Evolutionary conservation across 2,888 invertebrate species (phyloP).

Genomic region (Drosophila algonquin): DNA sequence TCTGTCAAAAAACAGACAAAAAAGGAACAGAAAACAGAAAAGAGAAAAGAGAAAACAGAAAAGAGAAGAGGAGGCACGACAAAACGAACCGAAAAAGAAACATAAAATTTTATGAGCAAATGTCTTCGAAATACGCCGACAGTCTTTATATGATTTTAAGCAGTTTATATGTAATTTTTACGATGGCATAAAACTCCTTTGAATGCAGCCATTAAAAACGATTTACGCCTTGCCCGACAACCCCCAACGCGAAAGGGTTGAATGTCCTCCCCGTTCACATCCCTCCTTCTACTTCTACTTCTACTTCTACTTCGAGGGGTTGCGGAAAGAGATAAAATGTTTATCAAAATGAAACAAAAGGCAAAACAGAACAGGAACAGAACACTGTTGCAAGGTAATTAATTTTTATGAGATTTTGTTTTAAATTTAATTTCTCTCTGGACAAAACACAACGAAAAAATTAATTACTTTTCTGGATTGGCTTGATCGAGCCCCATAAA

Average conservation of each 20-base stretch:
- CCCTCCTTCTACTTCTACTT: slow-evolving; percentile 14
- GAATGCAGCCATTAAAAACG: slow-evolving; percentile 78
- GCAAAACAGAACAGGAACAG: not conserved
- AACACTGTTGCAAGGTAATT: slow-evolving; percentile 60
- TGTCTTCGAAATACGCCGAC: slow-evolving; percentile 61
- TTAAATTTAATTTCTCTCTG: slow-evolving; percentile 33
- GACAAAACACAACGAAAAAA: slow-evolving; percentile 14
- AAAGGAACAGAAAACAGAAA: not conserved
- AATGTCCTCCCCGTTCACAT: slow-evolving; percentile 1
- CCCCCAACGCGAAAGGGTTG: slow-evolving; percentile 31
- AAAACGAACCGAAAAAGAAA: slow-evolving; percentile 57
- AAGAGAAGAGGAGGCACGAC: slow-evolving; percentile 14
- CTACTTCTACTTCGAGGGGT: slow-evolving; percentile 8
- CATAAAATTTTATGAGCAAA: slow-evolving; percentile 69
- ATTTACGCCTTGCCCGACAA: slow-evolving; percentile 65
- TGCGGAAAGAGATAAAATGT: slow-evolving; percentile 49
- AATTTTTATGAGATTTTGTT: slow-evolving; percentile 58
- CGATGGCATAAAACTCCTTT: slow-evolving; percentile 74
- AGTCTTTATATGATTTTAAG: slow-evolving; percentile 76
- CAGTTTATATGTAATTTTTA: slow-evolving; percentile 78
- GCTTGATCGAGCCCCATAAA: slow-evolving; percentile 2
- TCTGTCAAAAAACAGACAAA: slow-evolving; percentile 9
- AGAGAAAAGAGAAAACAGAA: not conserved
- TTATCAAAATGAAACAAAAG: slow-evolving; percentile 47
- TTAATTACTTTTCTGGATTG: slow-evolving; percentile 24